phyloP scores from a whole-genome alignment of 2,113 vertebrate genomes.

The Seriola dumerili region DNA sequence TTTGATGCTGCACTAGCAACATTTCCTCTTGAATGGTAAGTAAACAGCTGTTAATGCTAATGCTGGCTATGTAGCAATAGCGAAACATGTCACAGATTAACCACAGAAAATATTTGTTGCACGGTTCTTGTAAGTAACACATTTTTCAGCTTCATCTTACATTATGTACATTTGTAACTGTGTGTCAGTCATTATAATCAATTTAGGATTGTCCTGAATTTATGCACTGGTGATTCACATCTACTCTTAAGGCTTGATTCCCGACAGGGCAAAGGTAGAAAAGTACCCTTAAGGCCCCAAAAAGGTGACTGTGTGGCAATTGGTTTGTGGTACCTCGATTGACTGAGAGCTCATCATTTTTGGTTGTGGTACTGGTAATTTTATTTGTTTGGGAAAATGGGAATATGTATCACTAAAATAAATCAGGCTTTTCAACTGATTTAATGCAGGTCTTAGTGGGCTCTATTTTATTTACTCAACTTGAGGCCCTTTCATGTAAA shows the following conservation, averaged over 20 bases:
- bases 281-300: neutral
- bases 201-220: neutral
- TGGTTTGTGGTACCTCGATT: neutral
- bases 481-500: no score
- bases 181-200: conserved; percentile 2
- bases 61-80: no score
- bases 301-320: neutral
- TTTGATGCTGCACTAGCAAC: no score
- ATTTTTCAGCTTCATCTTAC: no score
- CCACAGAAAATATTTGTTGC: no score
- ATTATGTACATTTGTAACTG: neutral
- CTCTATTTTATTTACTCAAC: no score
- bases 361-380: neutral
- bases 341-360: neutral
- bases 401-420: neutral
- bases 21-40: no score
- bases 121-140: no score
- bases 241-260: neutral
- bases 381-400: neutral
- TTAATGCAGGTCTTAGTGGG: neutral
- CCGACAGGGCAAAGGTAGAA: neutral
- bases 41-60: no score
- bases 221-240: neutral
- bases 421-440: neutral
- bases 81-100: no score